Conservation (phyloP, 2,113 vertebrate species). For the Corynorhinus townsendii region DNA sequence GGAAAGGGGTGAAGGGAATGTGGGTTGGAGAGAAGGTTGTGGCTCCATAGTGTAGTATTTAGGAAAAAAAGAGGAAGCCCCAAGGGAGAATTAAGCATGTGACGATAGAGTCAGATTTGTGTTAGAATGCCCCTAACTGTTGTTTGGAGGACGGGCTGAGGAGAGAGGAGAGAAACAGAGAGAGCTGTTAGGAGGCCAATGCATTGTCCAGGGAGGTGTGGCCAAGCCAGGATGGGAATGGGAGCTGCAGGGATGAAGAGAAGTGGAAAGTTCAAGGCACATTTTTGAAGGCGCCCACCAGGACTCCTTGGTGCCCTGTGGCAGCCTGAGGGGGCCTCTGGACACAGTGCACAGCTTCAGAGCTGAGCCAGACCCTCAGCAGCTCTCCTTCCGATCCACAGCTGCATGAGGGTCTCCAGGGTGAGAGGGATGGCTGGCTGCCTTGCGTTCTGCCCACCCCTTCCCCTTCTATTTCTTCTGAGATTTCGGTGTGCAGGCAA, state of each 20-base stretch:
- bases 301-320: background rate
- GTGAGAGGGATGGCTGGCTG: background rate
- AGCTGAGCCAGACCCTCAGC: background rate
- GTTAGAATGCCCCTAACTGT: background rate
- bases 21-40: background rate
- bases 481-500: background rate
- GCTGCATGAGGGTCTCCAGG: background rate
- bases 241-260: background rate
- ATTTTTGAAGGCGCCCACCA: background rate
- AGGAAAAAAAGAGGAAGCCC: background rate
- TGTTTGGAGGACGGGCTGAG: background rate
- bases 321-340: background rate
- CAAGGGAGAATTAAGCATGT: no score
- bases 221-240: background rate
- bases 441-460: no score
- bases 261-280: background rate
- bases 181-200: accelerated
- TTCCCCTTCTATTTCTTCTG: background rate
- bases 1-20: accelerated
- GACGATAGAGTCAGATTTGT: background rate
- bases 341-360: background rate
- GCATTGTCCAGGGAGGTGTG: background rate
- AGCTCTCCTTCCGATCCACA: background rate
- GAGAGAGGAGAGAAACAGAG: background rate
- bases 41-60: background rate